phyloP scores from a whole-genome alignment of 1,140 invertebrate genomes.

The Glossosoma conforme region DNA sequence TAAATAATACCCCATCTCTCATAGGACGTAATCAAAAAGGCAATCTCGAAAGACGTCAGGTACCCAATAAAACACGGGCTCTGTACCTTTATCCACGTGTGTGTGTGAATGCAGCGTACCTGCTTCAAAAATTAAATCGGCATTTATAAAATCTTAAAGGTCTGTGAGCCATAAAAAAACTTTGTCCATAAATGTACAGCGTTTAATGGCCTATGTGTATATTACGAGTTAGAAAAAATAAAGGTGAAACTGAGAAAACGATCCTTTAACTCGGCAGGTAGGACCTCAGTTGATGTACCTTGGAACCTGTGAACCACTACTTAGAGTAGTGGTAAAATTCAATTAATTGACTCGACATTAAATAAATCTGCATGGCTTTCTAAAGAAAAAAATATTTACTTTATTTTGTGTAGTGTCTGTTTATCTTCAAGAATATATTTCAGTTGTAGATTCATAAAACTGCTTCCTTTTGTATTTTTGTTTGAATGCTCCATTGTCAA shows the following conservation, averaged over 20 bases:
- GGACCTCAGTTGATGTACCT: slow-evolving; percentile 7
- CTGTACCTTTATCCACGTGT: slow-evolving; percentile 2
- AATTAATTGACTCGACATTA: too few relatives aligned
- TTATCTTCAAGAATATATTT: too few relatives aligned
- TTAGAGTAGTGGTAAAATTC: too few relatives aligned
- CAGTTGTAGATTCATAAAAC: too few relatives aligned
- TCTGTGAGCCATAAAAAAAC: slow-evolving; percentile 26
- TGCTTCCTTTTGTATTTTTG: too few relatives aligned
- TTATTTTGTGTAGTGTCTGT: too few relatives aligned
- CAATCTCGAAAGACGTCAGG: slow-evolving; percentile 15
- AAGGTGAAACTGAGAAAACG: slow-evolving; percentile 21
- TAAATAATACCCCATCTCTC: slow-evolving; percentile 24
- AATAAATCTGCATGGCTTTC: too few relatives aligned
- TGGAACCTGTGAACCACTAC: too few relatives aligned
- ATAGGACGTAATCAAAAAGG: slow-evolving; percentile 21
- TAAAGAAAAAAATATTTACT: too few relatives aligned
- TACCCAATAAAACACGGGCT: slow-evolving; percentile 1
- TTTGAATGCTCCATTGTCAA: too few relatives aligned
- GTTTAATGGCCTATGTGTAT: slow-evolving; percentile 29
- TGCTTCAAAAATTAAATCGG: slow-evolving; percentile 30
- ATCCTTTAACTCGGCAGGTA: slow-evolving; percentile 19
- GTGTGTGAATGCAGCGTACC: slow-evolving; percentile 14
- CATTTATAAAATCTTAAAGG: slow-evolving; percentile 31
- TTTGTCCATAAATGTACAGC: slow-evolving; percentile 28
- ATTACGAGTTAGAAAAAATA: slow-evolving; percentile 15